Base-by-base conservation (phyloP, 53 echinoderm and acorn worm species). In the Antedon mediterranea region DNA sequence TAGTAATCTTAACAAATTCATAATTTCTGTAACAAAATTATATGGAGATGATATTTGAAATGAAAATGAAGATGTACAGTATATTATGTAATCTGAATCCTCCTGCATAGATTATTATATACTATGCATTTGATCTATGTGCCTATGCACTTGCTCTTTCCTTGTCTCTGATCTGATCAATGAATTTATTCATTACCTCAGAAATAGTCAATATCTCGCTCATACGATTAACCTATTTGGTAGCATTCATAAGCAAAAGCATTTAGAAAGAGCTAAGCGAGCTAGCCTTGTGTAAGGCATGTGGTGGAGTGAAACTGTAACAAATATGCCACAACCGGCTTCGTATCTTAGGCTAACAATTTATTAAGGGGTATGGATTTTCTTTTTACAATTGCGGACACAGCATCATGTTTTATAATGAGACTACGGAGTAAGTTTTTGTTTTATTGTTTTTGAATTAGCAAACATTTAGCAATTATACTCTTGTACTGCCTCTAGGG, bases 161-260 rank as follows among this genome's bases (percentile, higher is more conserved):
- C 23, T 23, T 11, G 14, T 23, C 57, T 57, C 57, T 57, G 37
- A 13, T 57, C 20, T 57, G 57, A 57, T 57, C 57, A 57, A 57
- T 57, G 57, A 57, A 57, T 57, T 57, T 57, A 57, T 57, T 57
- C 57, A 57, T 57, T 57, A 57, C 57, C 20, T 57, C 57, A 15
- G 57, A 57, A 57, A 57, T 57, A 57, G 57, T 57, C 57, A 57
- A 57, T 57, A 57, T 57, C 57, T 57, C 23, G 57, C 57, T 57
- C 57, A 57, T 57, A 57, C 57, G 57, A 57, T 57, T 57, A 57
- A 57, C 57, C 57, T 57, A 57, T 57, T 57, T 57, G 57, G 57
- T 57, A 57, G 57, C 57, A 57, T 57, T 57, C 57, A 23, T 23
- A 13, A 15, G 23, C 57, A 57, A 13, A 57, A 57, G 57, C 57